Conservation (phyloP, 2,797 vertebrate genomes). For the Acanthurus leucopareius region DNA sequence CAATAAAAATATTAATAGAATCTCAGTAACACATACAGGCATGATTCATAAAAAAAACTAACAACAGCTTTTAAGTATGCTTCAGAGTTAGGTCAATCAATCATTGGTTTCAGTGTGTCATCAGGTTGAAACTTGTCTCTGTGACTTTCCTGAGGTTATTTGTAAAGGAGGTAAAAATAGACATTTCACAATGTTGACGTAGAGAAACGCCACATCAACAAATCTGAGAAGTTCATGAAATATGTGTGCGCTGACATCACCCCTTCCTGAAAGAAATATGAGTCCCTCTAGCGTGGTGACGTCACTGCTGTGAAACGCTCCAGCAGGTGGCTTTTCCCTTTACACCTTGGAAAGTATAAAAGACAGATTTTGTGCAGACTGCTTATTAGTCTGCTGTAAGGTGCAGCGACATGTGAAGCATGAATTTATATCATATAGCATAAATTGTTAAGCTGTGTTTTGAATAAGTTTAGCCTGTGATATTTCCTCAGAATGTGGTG, state of each 20-base stretch:
- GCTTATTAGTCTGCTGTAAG: neutral
- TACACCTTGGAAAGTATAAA: neutral
- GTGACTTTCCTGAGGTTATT: neutral
- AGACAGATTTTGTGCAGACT: neutral
- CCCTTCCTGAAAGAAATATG: neutral
- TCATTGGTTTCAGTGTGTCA: constrained; percentile 40
- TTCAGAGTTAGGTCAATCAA: neutral
- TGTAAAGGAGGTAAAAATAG: constrained; percentile 7
- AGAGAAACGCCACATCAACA: neutral
- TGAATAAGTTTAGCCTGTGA: neutral
- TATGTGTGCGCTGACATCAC: constrained; percentile 9
- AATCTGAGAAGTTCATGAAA: neutral
- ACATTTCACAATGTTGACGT: constrained; percentile 11
- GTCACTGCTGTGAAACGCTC: constrained; percentile 39
- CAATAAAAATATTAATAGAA: neutral
- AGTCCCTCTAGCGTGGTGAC: constrained; percentile 12
- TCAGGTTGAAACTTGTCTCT: neutral
- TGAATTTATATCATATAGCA: neutral
- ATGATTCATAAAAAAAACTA: neutral
- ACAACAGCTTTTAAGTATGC: neutral
- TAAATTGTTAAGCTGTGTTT: neutral
- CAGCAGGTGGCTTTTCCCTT: neutral
- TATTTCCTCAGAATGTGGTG: neutral
- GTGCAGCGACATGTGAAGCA: no score
- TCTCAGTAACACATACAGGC: neutral